Evolutionary conservation across 2,113 vertebrate genomes (phyloP), one percentile per base, ranked within the genome.

Genomic region (Apistogramma diplotaenia): DNA sequence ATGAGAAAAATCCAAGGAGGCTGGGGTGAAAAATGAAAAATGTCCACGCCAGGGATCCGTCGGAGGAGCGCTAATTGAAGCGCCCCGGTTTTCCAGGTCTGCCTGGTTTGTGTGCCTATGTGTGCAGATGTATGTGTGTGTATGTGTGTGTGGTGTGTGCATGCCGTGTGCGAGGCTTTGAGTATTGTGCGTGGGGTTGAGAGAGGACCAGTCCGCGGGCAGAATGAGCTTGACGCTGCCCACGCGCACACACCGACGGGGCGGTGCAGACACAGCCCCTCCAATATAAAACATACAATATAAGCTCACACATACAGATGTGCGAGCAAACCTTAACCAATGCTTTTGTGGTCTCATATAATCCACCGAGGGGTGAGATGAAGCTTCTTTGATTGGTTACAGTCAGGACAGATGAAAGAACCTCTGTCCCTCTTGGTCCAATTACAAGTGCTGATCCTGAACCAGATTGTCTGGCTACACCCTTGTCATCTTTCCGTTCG

Each of bases 11-110:
- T 78, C 78, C 78, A 74, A 67, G 6, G 58, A 72, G 65, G 81
- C 62, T 59, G 72, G 29, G 75, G 77, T 76, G 79, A 18, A 67
- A 80, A 37, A 83, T 55, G 5, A 81, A 87, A 87, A 89, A 79
- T 79, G 91, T 91, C 90, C 91, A 78, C 76, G 60, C 67, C 61
- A 51, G 85, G 87, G 87, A 87, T 76, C 85, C 82, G 78, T 81
- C 78, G 40, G 62, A 72, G 9, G 53, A 82, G 71, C 43, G 46
- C 19, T 88, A 82, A 82, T 81, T 85, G 81, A 86, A 84, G 62
- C 6, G 43, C 12, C 29, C 80, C 21, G 62, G 55, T 82, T 59
- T 60, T 56, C 33, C 81, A 78, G 78, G 56, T 83, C 85, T 79
- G 46, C 59, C 43, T 87, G 51, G 37, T 72, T 81, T 56, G 53